These are phyloP conservation scores for Lucilia sericata DNA, from an alignment of 1,140 invertebrate genomes.

Conservation along the genomic window DNA sequence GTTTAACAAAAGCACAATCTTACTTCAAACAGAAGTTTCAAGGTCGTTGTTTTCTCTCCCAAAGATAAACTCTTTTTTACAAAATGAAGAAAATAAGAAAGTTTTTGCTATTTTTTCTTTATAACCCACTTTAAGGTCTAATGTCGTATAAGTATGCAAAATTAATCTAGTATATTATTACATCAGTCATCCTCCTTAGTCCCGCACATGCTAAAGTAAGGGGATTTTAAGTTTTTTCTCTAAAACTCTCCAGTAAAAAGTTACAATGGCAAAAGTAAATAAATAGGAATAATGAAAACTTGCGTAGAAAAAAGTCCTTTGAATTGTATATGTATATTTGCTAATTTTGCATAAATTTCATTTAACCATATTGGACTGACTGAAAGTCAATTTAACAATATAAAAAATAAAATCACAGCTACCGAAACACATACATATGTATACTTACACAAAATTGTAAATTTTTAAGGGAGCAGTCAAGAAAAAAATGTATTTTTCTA, in stretches of 20 bases:
- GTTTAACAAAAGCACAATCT: not conserved
- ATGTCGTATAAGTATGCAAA: not conserved
- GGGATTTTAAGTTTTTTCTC: not conserved
- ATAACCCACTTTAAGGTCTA: not conserved
- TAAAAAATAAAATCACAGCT: not conserved
- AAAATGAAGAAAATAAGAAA: not conserved
- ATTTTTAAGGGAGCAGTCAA: too few species aligned
- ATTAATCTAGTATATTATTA: not conserved
- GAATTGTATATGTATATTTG: not conserved
- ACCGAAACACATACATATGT: not conserved
- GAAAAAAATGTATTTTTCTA: too few species aligned
- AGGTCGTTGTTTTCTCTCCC: not conserved
- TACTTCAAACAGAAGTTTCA: not conserved
- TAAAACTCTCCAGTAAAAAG: not conserved
- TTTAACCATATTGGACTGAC: not conserved
- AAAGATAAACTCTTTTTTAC: not conserved
- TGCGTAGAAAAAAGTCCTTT: not conserved
- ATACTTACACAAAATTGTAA: not conserved
- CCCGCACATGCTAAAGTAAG: too few species aligned
- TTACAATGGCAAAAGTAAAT: not conserved
- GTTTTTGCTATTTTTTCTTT: not conserved
- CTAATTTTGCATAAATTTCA: slow-evolving; percentile 38
- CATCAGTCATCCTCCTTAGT: too few species aligned
- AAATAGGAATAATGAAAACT: not conserved
- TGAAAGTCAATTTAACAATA: too few species aligned